Evolutionary conservation across 2,888 invertebrate species (phyloP), one percentile per base, ranked within the genome.

Genomic region (Danaus chrysippus): DNA sequence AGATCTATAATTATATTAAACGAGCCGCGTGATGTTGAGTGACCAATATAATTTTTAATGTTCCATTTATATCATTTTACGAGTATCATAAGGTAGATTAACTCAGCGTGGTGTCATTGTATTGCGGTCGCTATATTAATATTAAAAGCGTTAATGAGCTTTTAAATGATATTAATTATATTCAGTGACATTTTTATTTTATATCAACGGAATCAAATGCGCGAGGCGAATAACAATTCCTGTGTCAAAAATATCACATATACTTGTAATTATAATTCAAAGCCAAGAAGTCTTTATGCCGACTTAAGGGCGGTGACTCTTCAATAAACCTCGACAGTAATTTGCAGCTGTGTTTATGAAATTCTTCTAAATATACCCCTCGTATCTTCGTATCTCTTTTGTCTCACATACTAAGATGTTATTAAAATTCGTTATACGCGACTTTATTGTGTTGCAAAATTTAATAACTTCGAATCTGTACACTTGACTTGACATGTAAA

Each of bases 181-280:
- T 34, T 34, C 23, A 34, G 23, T 34, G 23, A 34, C 23, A 34
- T 12, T 10, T 43, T 43, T 12, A 43, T 12, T n/a, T 34, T 34
- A 34, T 34, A 34, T 34, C 23, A 34, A 34, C 6, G 8, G 23
- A 34, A 34, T 6, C 8, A 34, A 34, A 34, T 34, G 23, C 23
- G 6, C 0, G 6, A 34, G 23, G 23, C 6, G 6, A 12, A 11
- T n/a, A 3, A 11, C 43, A 5, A n/a, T 46, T 13, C 15, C 13
- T n/a, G 13, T 13, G n/a, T 17, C 11, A 46, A 41, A 49, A 17
- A 49, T 64, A 65, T 68, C 63, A 63, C 56, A 73, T 75, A 76
- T 76, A 6, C 23, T 3, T 76, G 83, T 82, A 84, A 83, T 83
- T 82, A 81, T 72, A 82, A 79, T 82, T 80, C 79, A 74, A 79